phyloP scores from a whole-genome alignment of 1,140 invertebrate genomes.

The Callitettix versicolor region DNA sequence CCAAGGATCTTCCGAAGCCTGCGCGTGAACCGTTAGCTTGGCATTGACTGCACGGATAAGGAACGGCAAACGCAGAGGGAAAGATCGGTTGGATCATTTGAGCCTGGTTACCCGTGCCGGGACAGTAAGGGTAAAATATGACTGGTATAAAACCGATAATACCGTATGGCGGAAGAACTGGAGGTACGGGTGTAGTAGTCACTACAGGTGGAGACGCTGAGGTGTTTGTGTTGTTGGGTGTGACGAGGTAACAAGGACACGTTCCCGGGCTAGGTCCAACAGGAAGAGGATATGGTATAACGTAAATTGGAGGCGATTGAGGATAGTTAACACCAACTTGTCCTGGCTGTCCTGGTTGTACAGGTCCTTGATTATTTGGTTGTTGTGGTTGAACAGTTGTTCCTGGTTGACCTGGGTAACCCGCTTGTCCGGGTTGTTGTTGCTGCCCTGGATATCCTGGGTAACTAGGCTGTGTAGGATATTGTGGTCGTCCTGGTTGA shows the following conservation, averaged over 20 bases:
- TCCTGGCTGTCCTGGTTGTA: slow-evolving; percentile 13
- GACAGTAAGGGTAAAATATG: slow-evolving; percentile 46
- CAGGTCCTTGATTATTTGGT: slow-evolving; percentile 25
- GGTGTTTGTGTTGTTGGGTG: slow-evolving; percentile 29
- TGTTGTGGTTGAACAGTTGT: slow-evolving; percentile 17
- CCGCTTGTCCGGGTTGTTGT: slow-evolving; percentile 6
- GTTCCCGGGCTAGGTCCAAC: slow-evolving; percentile 40
- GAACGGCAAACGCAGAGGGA: slow-evolving; percentile 40
- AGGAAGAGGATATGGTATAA: slow-evolving; percentile 41
- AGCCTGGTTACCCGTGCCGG: slow-evolving; percentile 34
- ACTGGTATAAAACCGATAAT: slow-evolving; percentile 46
- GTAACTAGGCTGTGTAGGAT: slow-evolving; percentile 19
- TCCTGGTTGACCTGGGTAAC: slow-evolving; percentile 19
- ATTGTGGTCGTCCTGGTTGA: too few relatives aligned
- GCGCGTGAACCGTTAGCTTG: not conserved
- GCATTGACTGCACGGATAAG: slow-evolving; percentile 27
- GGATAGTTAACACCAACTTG: not conserved
- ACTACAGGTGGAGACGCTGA: not conserved
- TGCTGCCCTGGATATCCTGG: slow-evolving; percentile 11
- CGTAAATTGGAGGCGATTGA: slow-evolving; percentile 36
- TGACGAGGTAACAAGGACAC: slow-evolving; percentile 43
- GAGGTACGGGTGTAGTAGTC: slow-evolving; percentile 1
- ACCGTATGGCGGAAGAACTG: slow-evolving; percentile 32
- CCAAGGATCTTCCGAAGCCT: too few relatives aligned
- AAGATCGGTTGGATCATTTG: slow-evolving; percentile 40